These are phyloP conservation scores for Trochalopteron elliotii DNA, from an alignment of 2,113 vertebrate genomes.

Conservation along the genomic window DNA sequence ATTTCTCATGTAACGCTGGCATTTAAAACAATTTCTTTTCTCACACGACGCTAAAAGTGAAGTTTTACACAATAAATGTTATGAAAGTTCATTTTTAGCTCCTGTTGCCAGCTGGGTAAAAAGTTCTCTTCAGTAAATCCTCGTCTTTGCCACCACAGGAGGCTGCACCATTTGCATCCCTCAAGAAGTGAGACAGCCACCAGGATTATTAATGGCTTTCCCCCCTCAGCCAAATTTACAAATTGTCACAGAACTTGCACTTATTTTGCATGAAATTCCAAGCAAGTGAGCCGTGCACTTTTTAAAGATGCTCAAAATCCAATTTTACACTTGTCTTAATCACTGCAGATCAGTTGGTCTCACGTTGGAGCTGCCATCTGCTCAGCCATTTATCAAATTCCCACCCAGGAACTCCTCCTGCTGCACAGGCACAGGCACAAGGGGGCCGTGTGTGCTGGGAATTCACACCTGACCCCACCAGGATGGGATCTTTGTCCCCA, in stretches of 20 bases:
- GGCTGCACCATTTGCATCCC: not conserved
- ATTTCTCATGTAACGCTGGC: rapidly evolving
- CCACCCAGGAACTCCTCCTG: not conserved
- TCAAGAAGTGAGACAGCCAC: not conserved
- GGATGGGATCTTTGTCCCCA: not conserved
- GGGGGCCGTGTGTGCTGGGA: rapidly evolving
- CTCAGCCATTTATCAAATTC: not conserved
- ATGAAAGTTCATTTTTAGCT: not conserved
- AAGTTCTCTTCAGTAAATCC: not conserved
- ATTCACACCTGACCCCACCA: not conserved
- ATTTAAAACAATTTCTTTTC: not conserved
- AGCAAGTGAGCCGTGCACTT: not conserved
- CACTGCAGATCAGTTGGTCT: constrained; percentile 2
- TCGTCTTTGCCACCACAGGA: not conserved
- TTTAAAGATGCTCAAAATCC: not conserved
- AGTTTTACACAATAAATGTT: not conserved
- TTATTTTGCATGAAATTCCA: not conserved
- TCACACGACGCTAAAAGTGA: not conserved
- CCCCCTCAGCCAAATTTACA: not conserved
- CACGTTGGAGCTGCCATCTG: constrained; percentile 31
- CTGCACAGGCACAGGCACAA: not conserved
- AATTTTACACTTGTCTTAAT: constrained; percentile 63
- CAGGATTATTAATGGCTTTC: not conserved
- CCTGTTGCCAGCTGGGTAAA: not conserved
- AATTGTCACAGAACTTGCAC: not conserved